Conservation (phyloP, 2,113 vertebrate species). For the Pedionomus torquatus region DNA sequence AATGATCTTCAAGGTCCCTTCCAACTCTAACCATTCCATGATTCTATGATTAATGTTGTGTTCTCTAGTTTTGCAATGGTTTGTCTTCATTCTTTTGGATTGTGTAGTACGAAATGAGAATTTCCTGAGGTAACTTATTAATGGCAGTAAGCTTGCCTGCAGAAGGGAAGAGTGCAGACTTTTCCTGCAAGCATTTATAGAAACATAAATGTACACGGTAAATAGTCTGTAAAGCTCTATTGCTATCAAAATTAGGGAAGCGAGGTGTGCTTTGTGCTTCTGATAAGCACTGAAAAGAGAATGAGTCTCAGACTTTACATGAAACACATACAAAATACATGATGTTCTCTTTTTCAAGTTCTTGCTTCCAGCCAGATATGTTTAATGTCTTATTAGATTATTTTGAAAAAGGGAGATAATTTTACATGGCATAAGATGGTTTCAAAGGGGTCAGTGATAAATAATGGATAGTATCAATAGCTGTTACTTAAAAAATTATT, state of each 20-base stretch:
- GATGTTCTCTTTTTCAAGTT: neutral
- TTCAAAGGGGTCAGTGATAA: slow-evolving; percentile 14
- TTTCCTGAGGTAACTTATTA: neutral
- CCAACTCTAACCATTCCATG: too few species aligned
- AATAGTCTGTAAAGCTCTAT: neutral
- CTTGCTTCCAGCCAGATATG: neutral
- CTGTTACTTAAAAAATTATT: neutral
- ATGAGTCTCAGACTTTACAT: neutral
- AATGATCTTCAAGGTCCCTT: too few species aligned
- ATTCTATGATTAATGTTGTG: neutral
- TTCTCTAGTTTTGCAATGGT: neutral
- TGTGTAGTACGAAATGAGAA: neutral
- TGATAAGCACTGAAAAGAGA: neutral
- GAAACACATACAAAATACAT: neutral
- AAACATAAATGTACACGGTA: neutral
- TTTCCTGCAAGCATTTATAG: neutral
- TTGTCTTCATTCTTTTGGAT: neutral
- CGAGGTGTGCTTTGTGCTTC: neutral
- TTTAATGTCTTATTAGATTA: slow-evolving; percentile 3
- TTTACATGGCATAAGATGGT: neutral
- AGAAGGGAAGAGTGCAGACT: neutral
- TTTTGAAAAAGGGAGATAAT: neutral
- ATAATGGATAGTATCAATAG: neutral
- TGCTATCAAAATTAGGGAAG: neutral
- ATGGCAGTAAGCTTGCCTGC: neutral